Percentiles rank a stretch among this genome's conserved stretches.
Conservation (phyloP, 1,140 invertebrate species). For the Trachymyrmex cornetzi region DNA sequence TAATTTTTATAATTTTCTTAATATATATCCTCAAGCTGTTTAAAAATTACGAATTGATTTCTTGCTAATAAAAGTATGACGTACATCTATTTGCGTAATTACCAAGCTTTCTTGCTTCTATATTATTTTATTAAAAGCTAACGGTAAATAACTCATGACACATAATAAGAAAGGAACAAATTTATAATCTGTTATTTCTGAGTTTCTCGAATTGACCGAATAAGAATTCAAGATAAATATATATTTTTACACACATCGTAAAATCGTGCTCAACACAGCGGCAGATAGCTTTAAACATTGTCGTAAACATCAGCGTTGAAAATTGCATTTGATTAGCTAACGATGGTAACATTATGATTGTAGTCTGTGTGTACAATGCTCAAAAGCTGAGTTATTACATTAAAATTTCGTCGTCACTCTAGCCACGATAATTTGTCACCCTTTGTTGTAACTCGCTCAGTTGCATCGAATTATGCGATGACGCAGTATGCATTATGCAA, state of each 20-base stretch:
- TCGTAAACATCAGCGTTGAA: constrained; percentile 22
- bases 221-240: not conserved
- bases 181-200: not conserved
- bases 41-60: not conserved
- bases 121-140: not conserved
- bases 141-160: not conserved
- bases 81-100: not conserved
- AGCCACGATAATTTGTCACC: constrained; percentile 56
- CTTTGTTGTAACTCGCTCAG: constrained; percentile 2
- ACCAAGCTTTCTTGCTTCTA: not conserved
- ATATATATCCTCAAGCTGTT: no score
- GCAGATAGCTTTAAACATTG: not conserved
- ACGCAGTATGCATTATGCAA: constrained; percentile 13
- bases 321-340: constrained; percentile 49
- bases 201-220: not conserved
- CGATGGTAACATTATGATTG: constrained; percentile 4
- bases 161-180: constrained; percentile 14
- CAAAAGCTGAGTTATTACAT: constrained; percentile 46
- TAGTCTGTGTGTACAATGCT: constrained; percentile 20
- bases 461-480: not conserved
- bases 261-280: not conserved
- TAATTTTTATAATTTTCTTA: not conserved
- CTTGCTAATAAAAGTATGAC: not conserved
- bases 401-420: constrained; percentile 48
- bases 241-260: not conserved